Percentiles rank a stretch among this genome's conserved stretches.
phyloP scores from a whole-genome alignment of 2,797 vertebrate genomes.

The Ibycter americanus region DNA sequence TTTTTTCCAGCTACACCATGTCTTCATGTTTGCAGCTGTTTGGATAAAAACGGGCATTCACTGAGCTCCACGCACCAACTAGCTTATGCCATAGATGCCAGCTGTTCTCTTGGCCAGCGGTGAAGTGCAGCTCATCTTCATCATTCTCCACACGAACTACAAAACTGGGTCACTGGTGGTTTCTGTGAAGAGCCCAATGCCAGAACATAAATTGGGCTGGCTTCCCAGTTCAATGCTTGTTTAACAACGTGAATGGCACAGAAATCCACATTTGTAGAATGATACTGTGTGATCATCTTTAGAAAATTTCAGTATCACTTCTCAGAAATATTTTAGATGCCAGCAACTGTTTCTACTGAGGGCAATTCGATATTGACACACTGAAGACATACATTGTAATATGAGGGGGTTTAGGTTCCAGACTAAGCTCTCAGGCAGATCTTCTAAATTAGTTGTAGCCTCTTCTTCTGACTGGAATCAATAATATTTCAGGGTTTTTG shows the following conservation, averaged over 20 bases:
- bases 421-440: not conserved
- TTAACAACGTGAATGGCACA: constrained; percentile 33
- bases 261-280: constrained; percentile 22
- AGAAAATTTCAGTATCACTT: not conserved
- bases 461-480: not conserved
- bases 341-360: not conserved
- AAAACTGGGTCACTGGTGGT: not conserved
- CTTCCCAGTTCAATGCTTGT: not conserved
- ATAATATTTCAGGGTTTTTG: not conserved
- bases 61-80: not conserved
- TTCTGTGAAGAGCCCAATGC: not conserved
- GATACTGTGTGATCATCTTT: not conserved
- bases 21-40: constrained; percentile 57
- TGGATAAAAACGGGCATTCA: not conserved
- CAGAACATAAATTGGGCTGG: not conserved
- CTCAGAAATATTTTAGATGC: not conserved
- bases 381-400: not conserved
- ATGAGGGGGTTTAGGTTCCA: not conserved
- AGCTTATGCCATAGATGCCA: not conserved
- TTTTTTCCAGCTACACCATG: constrained; percentile 23
- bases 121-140: constrained; percentile 23
- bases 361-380: not conserved
- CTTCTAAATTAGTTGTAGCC: not conserved
- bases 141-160: not conserved
- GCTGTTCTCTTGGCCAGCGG: not conserved